phyloP scores from a whole-genome alignment of 92 coral and sea anemone genomes.

The Porites divaricata region DNA sequence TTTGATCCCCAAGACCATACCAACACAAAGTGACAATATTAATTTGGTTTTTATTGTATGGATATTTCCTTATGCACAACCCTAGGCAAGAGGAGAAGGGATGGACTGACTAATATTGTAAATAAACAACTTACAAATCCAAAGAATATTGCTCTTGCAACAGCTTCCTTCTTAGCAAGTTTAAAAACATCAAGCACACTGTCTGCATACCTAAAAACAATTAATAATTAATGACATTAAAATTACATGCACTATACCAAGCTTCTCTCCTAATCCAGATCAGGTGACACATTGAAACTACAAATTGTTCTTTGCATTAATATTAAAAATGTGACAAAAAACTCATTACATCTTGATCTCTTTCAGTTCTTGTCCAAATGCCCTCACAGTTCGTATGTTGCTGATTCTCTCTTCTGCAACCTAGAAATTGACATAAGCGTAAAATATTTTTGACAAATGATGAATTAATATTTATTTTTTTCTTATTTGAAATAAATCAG shows the following conservation, averaged over 20 bases:
- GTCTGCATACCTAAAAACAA: conserved; percentile 63
- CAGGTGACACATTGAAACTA: too few relatives aligned
- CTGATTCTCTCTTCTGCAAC: conserved; percentile 96
- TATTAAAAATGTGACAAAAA: not conserved
- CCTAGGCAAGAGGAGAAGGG: not conserved
- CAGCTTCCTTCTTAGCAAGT: conserved; percentile 87
- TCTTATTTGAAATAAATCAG: not conserved
- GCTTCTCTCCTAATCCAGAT: too few relatives aligned
- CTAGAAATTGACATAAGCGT: conserved; percentile 22
- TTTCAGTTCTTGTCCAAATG: conserved; percentile 97
- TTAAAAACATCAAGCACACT: conserved; percentile 81
- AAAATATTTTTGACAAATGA: not conserved
- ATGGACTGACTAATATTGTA: not conserved
- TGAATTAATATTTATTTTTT: not conserved
- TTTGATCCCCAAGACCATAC: too few relatives aligned
- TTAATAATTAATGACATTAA: not conserved
- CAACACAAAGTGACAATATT: too few relatives aligned
- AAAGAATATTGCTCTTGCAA: conserved; percentile 94
- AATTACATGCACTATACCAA: too few relatives aligned
- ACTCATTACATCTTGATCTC: conserved; percentile 69
- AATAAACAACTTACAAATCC: conserved; percentile 83
- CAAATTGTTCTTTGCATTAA: not conserved
- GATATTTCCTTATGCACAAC: too few relatives aligned
- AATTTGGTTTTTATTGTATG: too few relatives aligned
- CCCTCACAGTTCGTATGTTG: conserved; percentile 90